Conservation (phyloP, 2,113 vertebrate genomes). For the Rostratula benghalensis region DNA sequence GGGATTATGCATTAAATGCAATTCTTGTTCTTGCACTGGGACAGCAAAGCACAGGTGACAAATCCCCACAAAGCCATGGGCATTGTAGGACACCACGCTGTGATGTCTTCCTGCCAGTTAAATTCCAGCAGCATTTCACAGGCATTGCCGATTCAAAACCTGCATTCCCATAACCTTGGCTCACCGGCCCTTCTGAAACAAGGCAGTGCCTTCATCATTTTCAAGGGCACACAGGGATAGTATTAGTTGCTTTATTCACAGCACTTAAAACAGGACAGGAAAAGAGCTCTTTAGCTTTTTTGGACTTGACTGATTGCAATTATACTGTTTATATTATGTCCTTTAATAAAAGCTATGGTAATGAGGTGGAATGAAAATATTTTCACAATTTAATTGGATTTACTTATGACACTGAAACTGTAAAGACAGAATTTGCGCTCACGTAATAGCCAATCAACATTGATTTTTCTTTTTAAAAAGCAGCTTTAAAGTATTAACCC, state of each 20-base stretch:
- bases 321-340: background rate
- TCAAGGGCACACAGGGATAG: background rate
- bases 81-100: background rate
- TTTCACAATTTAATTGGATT: conserved; percentile 1
- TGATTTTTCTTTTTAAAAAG: background rate
- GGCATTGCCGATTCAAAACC: background rate
- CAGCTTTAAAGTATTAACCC: background rate
- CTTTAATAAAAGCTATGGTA: background rate
- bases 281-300: background rate
- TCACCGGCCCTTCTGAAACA: background rate
- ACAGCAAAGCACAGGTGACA: background rate
- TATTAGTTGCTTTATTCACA: background rate
- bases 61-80: background rate
- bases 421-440: background rate
- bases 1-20: background rate
- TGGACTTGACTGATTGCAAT: background rate
- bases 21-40: background rate
- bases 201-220: background rate
- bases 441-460: background rate
- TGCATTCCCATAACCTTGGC: background rate
- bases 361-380: background rate
- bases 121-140: background rate
- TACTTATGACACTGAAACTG: background rate
- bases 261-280: background rate
- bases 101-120: background rate